Evolutionary conservation across 2,888 invertebrate species (phyloP), one percentile per base, ranked within the genome.

Genomic region (Athripsodes cinereus): DNA sequence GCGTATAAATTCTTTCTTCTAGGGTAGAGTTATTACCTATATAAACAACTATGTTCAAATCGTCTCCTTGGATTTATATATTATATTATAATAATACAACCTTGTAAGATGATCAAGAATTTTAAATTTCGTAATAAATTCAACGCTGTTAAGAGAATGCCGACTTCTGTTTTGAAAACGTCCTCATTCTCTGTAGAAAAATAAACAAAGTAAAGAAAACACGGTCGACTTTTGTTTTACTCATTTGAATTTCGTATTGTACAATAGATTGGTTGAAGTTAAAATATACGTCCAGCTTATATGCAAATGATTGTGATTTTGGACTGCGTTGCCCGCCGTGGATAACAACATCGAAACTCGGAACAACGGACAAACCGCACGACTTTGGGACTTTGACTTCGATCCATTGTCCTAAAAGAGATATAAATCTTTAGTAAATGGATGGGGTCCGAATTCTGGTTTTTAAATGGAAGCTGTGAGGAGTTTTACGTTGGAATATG

Each of bases 181-280:
- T 22, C 22, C 31, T 44, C 46, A 46, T 53, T 53, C 46, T 44
- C 19, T 16, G 13, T 44, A n/a, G 55, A 20, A 51, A 56, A 51
- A 51, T 46, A 56, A 51, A 44, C 21, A 40, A n/a, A n/a, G 46
- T 35, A 55, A 52, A 31, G 44, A 26, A 26, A 26, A 26, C 26
- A 20, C 20, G 51, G 51, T 46, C 52, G 56, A 50, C 46, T 53
- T 48, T 56, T 51, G 56, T 52, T 26, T 31, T 50, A 40, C 57
- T 57, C 54, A 57, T 60, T 60, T 60, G 50, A 60, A 60, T 60
- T 60, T 53, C 40, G 47, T 55, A 50, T 50, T 51, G 31, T 52
- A 46, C 35, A 47, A 44, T 48, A n/a, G 3, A 26, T 26, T 26
- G 26, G 3, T 26, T 26, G 10, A n/a, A n/a, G n/a, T n/a, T n/a